Base-by-base conservation (phyloP, 2,113 vertebrate species). In the Hepsetus odoe region DNA sequence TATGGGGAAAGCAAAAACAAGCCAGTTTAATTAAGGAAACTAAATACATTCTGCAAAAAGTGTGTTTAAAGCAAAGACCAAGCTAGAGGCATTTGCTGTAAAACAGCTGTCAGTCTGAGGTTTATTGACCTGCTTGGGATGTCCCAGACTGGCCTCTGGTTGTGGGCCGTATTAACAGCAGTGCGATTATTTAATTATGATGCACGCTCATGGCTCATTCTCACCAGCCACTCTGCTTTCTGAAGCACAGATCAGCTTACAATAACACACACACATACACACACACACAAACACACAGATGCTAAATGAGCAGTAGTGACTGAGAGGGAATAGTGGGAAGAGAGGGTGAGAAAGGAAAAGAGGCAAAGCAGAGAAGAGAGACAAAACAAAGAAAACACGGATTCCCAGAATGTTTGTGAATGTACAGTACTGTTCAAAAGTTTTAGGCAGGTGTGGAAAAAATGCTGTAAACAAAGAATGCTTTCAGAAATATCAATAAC, bases 181-280 rank as follows among this genome's bases (percentile, higher is more conserved):
- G 86, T 87, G 69, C 88, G 89, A 97, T 97, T 86, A 96, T 96
- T 98, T 96, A 96, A 96, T 97, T 90, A 96, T 96, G 93, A 92
- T 85, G 91, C 91, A 90, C 78, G 89, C 91, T 89, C 93, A 91
- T 89, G 77, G 89, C 91, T 89, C 93, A 91, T 89, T 93, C 93
- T 94, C 91, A 83, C 64, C 81, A 38, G 32, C 64, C 83, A 90
- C 89, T 89, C 87, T 88, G 83, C 93, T 96, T 95, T 92, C 95
- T 82, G 88, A 90, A 94, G 93, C 90, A 76, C 89, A 42, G 90
- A 82, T 86, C 89, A 90, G 86, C 51, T 89, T 91, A 91, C 93
- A 84, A 74, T 83, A 89, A 86, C 88, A 82, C 79, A 84, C 85
- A 42, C n/a, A 20, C 51, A 53, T 11, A 86, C 86, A 18, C 14